Evolutionary conservation across 2,113 vertebrate genomes (phyloP), one percentile per base, ranked within the genome.

Genomic region (Dolichotis patagonum): DNA sequence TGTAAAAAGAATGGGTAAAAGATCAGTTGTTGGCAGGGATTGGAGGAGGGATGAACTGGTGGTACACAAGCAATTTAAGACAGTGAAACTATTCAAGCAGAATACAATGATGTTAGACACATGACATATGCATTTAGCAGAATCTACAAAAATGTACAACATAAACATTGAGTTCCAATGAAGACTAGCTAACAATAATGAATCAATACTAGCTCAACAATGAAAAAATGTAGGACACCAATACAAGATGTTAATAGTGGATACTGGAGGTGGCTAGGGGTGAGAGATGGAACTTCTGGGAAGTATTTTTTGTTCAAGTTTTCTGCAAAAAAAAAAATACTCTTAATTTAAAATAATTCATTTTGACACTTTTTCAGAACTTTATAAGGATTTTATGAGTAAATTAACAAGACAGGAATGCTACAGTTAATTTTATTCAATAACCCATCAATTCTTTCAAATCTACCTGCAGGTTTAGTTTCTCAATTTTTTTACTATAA

Each of bases 291-390:
- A 26, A 11, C 30, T n/a, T 58, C 89, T 35, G 38, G 28, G 5
- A 92, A 97, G 13, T 62, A 22, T 71, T 83, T 67, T 24, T n/a
- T 84, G 30, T 10, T 89, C 69, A 49, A 35, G 60, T 94, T 62
- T 89, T 86, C 85, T 77, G 10, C 46, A 92, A 86, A 86, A 49
- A 60, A 92, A 86, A 86, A 49, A 60, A 90, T 71, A 96, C 20
- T 30, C 71, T 88, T 77, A n/a, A 81, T 41, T 71, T 95, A 46
- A 87, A 94, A 87, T 10, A 9, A 12, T 63, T 96, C 67, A 69
- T 69, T 85, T 52, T 69, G 22, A 69, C 20, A 69, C 30, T 85
- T 71, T 89, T 32, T 90, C 30, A 78, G 54, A 92, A 73, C 19
- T 81, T 84, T 54, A 88, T 26, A 52, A 82, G 65, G 22, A 95